phyloP scores from a whole-genome alignment of 2,797 vertebrate species.

The Anguilla anguilla region DNA sequence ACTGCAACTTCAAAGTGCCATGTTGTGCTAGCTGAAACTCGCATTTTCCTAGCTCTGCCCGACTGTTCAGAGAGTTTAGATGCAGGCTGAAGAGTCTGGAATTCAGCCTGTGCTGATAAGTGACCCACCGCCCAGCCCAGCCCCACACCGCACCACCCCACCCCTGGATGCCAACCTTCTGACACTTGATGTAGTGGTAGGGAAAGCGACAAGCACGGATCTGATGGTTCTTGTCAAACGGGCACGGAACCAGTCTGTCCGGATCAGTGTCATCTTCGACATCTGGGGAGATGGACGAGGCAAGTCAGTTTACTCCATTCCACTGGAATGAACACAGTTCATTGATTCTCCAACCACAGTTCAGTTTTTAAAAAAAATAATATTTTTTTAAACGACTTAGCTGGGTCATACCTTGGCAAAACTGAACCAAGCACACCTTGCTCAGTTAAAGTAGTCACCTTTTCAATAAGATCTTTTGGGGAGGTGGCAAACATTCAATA shows the following conservation, averaged over 20 bases:
- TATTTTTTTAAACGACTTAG: too few species aligned
- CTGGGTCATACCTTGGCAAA: too few species aligned
- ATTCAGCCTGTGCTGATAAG: conserved; percentile 20
- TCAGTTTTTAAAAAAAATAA: neutral
- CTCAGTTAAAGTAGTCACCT: too few species aligned
- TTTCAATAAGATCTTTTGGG: too few species aligned
- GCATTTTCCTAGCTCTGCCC: neutral
- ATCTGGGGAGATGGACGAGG: conserved; percentile 31
- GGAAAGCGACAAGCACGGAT: conserved; percentile 83
- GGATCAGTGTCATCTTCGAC: conserved; percentile 64
- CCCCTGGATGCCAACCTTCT: conserved; percentile 68
- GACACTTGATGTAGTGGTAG: conserved; percentile 86
- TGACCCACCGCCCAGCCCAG: too few species aligned
- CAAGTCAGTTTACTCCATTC: neutral
- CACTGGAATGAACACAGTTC: neutral
- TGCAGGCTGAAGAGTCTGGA: neutral
- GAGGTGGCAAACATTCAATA: too few species aligned
- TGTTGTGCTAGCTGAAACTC: neutral
- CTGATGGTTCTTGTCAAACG: conserved; percentile 83
- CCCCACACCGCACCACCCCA: neutral
- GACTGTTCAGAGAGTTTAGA: neutral
- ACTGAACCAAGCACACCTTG: too few species aligned
- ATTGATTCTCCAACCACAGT: neutral
- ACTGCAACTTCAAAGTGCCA: neutral
- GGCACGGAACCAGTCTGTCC: conserved; percentile 80